Evolutionary conservation across 2,888 invertebrate species (phyloP).

Genomic region (Andrena hattorfiana): DNA sequence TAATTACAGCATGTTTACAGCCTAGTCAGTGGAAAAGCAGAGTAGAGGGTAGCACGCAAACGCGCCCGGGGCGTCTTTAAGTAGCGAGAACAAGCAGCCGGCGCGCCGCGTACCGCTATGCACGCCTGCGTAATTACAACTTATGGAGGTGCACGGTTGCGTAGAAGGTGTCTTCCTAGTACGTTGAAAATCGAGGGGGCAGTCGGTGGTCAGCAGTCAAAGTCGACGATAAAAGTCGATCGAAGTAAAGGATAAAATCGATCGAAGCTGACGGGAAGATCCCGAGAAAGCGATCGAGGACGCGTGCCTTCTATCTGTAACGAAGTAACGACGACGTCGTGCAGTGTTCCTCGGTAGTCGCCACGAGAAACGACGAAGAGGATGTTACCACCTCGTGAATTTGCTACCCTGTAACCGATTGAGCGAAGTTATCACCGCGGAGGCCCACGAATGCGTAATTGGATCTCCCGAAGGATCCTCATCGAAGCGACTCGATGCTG

Average conservation of each 20-base stretch:
- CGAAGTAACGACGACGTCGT: neutral
- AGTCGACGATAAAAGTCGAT: conserved; percentile 1
- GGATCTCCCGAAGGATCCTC: conserved; percentile 45
- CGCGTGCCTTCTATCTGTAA: neutral
- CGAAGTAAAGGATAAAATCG: neutral
- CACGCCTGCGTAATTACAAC: conserved; percentile 43
- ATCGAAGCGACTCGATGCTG: conserved; percentile 14
- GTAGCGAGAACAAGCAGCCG: conserved; percentile 12
- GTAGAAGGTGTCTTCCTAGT: conserved; percentile 23
- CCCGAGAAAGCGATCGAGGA: neutral
- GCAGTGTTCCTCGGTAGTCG: neutral
- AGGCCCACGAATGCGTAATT: conserved; percentile 54
- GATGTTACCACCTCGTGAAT: conserved; percentile 16
- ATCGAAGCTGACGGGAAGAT: neutral
- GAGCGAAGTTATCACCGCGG: conserved; percentile 72
- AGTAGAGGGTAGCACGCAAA: conserved; percentile 33
- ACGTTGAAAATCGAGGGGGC: conserved; percentile 49
- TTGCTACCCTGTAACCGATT: conserved; percentile 19
- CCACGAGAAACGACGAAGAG: neutral
- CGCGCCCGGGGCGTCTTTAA: conserved; percentile 31
- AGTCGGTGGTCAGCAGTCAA: conserved; percentile 2
- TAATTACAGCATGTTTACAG: conserved; percentile 54
- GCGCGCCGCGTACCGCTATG: conserved; percentile 27
- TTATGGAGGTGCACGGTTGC: conserved; percentile 19
- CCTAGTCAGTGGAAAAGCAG: conserved; percentile 10